Percentiles rank a stretch among this genome's conserved stretches.
These are phyloP conservation scores for Tortrix viridana DNA, from an alignment of 2,888 invertebrate species.

Conservation along the genomic window DNA sequence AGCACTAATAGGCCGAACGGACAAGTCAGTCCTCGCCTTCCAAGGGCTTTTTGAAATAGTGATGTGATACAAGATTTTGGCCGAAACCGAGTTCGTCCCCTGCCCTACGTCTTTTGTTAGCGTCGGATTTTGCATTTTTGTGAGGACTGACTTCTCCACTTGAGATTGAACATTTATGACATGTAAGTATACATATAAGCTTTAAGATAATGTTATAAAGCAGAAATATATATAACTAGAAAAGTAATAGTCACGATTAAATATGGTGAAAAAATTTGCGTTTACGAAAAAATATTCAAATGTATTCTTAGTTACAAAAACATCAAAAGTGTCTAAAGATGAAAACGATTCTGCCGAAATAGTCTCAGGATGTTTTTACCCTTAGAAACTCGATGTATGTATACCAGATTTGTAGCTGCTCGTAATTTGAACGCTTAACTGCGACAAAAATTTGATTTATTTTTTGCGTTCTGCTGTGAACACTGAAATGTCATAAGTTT, in stretches of 20 bases:
- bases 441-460: too few species aligned
- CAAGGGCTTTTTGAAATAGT: slow-evolving; percentile 3
- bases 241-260: too few species aligned
- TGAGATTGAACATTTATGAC: slow-evolving; percentile 8
- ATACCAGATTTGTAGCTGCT: too few species aligned
- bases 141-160: slow-evolving; percentile 16
- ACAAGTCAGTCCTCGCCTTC: slow-evolving; percentile 31
- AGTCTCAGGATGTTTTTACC: too few species aligned
- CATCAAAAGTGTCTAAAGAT: too few species aligned
- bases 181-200: not conserved
- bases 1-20: slow-evolving; percentile 17
- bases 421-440: too few species aligned
- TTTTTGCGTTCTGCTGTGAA: not conserved
- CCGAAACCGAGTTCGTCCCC: slow-evolving; percentile 19
- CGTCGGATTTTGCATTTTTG: not conserved
- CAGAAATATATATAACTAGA: too few species aligned
- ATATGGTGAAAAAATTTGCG: too few species aligned
- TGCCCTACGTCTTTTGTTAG: slow-evolving; percentile 12
- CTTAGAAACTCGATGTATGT: too few species aligned
- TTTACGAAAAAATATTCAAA: too few species aligned
- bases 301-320: too few species aligned
- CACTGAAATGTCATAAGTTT: slow-evolving; percentile 1
- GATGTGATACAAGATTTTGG: slow-evolving; percentile 7
- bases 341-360: too few species aligned
- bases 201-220: not conserved